Evolutionary conservation across 2,113 vertebrate species (phyloP), one percentile per base, ranked within the genome.

Genomic region (Nettapus auritus): DNA sequence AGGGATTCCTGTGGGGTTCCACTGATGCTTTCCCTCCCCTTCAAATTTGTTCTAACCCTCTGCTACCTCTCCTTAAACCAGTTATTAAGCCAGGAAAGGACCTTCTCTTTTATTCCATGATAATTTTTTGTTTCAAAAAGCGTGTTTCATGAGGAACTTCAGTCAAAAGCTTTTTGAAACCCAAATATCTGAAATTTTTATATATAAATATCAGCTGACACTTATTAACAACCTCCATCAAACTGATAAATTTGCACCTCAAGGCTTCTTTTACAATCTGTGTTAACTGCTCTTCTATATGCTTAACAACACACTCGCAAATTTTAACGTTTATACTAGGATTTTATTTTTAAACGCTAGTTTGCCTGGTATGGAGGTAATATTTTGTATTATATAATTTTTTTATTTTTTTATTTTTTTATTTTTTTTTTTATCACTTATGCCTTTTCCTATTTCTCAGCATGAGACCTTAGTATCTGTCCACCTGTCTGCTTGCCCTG

Each of bases 1-100:
- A 59, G 0, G 0, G 19, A 76, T 88, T 26, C 34, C 55, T 29
- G 21, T 1, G 4, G 70, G 44, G 4, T 68, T 4, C 33, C 56
- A 60, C 3, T 64, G 42, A 74, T 44, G 59, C 17, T 14, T 85
- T 90, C 13, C 28, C 10, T 83, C 31, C 10, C 8, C 40, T 16
- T 34, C 19, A 42, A 38, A 64, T 64, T 36, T 42, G 21, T 69
- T 63, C 29, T 59, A 64, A n/a, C 7, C 31, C 42, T 66, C 66
- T 42, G 4, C 40, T n/a, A 64, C 67, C 14, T 42, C 28, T 11
- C 26, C 11, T 25, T 78, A 57, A 74, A 84, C 18, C 1, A 57
- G 12, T 42, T 77, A 66, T 13, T 79, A 71, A 53, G 15, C 12
- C 46, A 50, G 31, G 9, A 80, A 76, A 76, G 1, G 7, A 53